Base-by-base conservation (phyloP, 2,797 vertebrate genomes). In the Limosa lapponica region DNA sequence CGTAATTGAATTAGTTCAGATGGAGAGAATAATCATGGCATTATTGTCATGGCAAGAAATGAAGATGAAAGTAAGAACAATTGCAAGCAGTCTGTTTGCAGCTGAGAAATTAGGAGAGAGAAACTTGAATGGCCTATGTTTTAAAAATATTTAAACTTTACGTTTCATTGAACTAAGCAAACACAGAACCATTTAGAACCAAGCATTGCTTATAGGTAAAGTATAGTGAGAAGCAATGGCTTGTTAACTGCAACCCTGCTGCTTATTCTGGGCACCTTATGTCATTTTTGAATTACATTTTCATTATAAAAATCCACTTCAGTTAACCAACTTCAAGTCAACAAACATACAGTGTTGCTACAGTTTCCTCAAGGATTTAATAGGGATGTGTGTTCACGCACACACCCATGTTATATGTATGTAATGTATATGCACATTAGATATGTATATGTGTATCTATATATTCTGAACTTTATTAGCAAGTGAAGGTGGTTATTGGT, bases 401-500 rank as follows among this genome's bases (percentile, higher is more conserved):
- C 51, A 6, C 39, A 12, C 4, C 10, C 6, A 2, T 44, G 13
- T 67, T 83, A 10, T 16, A 16, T 6, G 2, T 88, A 25, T 44
- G 44, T 39, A 37, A 62, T n/a, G 6, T 16, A 4, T 37, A 10
- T 30, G 13, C 2, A 4, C 11, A 5, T 39, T 39, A 24, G 36
- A 20, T 0, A 0, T 51, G 7, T 43, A 1, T 55, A 13, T 51
- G 13, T 64, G 3, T 86, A 8, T 83, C 3, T 84, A 8, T 54
- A 5, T 44, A 23, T 34, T 41, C 34, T 80, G 62, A 84, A 49
- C 49, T 77, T 17, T 30, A 51, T 46, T 43, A 71, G 32, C 20
- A 49, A 11, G 13, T 64, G 8, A 41, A 81, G 16, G 8, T 81
- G 34, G 13, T 43, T 27, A 2, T 32, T 82, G 24, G 39, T 87